phyloP scores from a whole-genome alignment of 2,113 vertebrate species.

The Indicator indicator region DNA sequence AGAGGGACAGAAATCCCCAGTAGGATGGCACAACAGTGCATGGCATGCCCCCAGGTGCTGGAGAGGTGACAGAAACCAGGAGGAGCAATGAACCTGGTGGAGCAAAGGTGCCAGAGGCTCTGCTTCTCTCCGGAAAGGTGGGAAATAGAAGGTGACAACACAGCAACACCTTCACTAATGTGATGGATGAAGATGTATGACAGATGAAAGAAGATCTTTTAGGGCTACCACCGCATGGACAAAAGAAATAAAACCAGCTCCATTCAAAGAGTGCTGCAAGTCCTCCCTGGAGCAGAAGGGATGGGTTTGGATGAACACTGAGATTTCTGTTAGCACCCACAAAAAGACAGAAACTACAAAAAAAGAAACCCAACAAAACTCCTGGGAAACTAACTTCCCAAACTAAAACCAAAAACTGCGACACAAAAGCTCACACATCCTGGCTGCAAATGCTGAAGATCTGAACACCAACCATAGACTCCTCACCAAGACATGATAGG shows the following conservation, averaged over 20 bases:
- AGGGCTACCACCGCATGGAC: background rate
- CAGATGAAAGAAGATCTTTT: background rate
- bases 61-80: background rate
- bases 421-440: background rate
- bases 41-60: background rate
- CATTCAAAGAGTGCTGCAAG: background rate
- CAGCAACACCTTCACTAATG: background rate
- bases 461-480: background rate
- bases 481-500: background rate
- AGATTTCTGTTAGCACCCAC: background rate
- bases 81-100: background rate
- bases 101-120: background rate
- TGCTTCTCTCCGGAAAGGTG: background rate
- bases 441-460: background rate
- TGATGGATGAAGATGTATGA: background rate
- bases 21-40: background rate
- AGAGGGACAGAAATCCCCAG: background rate
- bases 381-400: background rate
- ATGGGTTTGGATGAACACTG: background rate
- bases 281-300: background rate
- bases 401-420: background rate
- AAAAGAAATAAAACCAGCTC: background rate
- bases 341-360: background rate
- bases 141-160: background rate
- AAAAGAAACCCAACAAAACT: background rate